Conservation (phyloP, 2,888 invertebrate genomes). For the Melipona bicolor region DNA sequence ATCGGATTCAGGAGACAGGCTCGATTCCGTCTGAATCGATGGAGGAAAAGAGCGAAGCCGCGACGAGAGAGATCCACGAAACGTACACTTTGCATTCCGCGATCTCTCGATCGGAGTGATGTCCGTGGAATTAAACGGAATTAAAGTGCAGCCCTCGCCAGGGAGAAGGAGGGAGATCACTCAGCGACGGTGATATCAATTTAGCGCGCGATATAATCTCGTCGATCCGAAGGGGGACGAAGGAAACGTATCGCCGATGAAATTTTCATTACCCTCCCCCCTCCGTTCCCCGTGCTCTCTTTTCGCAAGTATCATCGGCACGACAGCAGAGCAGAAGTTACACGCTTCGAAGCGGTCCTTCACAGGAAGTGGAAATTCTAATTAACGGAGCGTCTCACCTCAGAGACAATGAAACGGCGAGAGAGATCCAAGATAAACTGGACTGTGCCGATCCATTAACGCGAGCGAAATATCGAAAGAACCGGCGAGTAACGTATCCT, state of each 20-base stretch:
- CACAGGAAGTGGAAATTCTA: background rate
- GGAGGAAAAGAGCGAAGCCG: background rate
- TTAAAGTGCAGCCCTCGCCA: background rate
- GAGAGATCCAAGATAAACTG: background rate
- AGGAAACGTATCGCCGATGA: background rate
- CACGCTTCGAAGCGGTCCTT: background rate
- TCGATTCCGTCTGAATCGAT: background rate
- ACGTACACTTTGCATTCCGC: constrained; percentile 46
- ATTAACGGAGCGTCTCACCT: constrained; percentile 1
- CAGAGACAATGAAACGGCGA: background rate
- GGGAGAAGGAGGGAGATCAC: background rate
- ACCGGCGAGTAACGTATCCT: too few species aligned
- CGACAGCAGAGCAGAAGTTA: background rate
- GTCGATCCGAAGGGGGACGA: background rate
- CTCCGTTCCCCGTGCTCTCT: background rate
- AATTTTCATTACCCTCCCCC: background rate
- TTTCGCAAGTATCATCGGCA: background rate
- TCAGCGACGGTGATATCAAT: constrained; percentile 32
- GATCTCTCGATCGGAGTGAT: constrained; percentile 46
- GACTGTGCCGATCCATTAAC: too few species aligned
- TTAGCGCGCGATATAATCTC: constrained; percentile 13
- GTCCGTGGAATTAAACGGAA: constrained; percentile 29
- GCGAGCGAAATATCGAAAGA: too few species aligned
- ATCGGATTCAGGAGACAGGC: background rate
- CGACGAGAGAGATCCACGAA: constrained; percentile 11